Conservation (phyloP, 2,888 invertebrate genomes). For the Zhuqinia jingwanae region DNA sequence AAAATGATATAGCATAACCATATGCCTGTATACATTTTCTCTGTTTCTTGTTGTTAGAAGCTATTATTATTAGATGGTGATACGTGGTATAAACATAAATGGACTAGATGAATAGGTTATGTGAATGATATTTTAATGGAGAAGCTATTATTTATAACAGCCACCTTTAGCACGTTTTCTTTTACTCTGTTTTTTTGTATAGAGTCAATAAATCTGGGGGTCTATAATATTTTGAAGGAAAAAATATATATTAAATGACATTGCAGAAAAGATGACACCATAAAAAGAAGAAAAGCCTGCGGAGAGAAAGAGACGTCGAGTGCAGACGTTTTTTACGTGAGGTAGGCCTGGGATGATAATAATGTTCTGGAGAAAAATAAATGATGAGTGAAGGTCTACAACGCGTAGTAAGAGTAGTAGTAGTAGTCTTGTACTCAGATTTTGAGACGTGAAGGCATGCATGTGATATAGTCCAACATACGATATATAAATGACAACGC, state of each 20-base stretch:
- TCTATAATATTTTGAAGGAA: slow-evolving; percentile 44
- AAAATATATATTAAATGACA: slow-evolving; percentile 51
- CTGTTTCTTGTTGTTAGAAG: too few relatives aligned
- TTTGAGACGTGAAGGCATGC: too few relatives aligned
- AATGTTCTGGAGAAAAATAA: not conserved
- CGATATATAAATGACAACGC: not conserved
- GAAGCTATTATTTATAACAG: slow-evolving; percentile 11
- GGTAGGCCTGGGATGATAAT: not conserved
- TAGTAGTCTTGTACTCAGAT: too few relatives aligned
- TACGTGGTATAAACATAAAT: too few relatives aligned
- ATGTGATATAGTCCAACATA: not conserved
- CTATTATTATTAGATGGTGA: too few relatives aligned
- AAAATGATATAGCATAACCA: too few relatives aligned
- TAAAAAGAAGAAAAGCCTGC: not conserved
- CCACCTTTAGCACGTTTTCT: slow-evolving; percentile 8
- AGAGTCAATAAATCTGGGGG: slow-evolving; percentile 59
- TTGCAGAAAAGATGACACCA: slow-evolving; percentile 12
- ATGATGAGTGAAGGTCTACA: not conserved
- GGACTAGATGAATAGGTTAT: too few relatives aligned
- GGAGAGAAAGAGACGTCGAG: too few relatives aligned
- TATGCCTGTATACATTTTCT: too few relatives aligned
- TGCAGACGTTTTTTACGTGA: not conserved
- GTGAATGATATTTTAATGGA: not conserved
- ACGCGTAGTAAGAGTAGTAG: too few relatives aligned
- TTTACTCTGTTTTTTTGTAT: not conserved